Conservation (phyloP, 2,797 vertebrate genomes). For the Megaceryle alcyon region DNA sequence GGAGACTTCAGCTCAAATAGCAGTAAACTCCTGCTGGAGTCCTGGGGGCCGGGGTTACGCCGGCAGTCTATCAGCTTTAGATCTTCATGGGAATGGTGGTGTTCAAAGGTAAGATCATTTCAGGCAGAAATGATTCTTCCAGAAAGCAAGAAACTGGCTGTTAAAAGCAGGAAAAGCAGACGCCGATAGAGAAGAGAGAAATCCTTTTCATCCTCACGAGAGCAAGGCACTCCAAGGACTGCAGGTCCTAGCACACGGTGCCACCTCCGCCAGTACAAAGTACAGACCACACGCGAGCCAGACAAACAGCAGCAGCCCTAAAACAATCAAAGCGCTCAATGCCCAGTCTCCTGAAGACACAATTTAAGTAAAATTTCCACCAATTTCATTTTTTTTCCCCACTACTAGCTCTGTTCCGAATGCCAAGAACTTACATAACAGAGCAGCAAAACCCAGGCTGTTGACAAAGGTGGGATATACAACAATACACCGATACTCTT, state of each 20-base stretch:
- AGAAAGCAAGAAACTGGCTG: not conserved
- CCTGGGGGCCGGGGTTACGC: not conserved
- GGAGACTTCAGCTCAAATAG: not conserved
- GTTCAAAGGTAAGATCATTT: not conserved
- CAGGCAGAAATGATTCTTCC: not conserved
- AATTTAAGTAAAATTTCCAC: not conserved
- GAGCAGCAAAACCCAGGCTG: not conserved
- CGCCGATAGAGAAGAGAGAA: not conserved
- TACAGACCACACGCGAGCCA: rapidly evolving
- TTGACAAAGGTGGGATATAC: not conserved
- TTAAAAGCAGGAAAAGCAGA: not conserved
- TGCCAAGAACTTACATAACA: not conserved
- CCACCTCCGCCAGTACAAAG: not conserved
- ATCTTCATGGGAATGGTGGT: not conserved
- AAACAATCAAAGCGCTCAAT: not conserved
- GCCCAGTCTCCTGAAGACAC: not conserved
- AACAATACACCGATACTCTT: rapidly evolving
- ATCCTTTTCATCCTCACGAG: not conserved
- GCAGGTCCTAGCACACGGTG: not conserved
- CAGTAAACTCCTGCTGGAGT: not conserved
- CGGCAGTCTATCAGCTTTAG: not conserved
- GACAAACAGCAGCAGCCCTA: not conserved
- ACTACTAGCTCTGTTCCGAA: not conserved
- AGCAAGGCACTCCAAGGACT: not conserved
- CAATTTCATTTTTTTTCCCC: not conserved